phyloP scores from a whole-genome alignment of 2,113 vertebrate genomes.

The Perca schrenkii region DNA sequence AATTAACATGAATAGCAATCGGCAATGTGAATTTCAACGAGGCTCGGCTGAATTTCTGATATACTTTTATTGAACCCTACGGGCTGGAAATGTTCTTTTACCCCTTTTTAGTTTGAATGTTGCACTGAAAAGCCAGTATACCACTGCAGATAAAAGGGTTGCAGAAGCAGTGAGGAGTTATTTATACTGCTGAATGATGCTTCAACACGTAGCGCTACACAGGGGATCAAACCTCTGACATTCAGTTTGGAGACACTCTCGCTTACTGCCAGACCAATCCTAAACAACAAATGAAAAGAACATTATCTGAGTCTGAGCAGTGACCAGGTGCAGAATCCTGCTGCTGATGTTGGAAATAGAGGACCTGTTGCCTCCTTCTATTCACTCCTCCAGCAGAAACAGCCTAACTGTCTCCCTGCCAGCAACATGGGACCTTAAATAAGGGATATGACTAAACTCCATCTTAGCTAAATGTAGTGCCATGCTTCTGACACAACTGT shows the following conservation, averaged over 20 bases:
- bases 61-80: slow-evolving; percentile 40
- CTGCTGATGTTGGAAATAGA: not conserved
- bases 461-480: slow-evolving; percentile 26
- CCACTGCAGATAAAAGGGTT: slow-evolving; percentile 2
- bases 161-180: not conserved
- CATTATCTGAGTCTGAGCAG: not conserved
- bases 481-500: slow-evolving; percentile 36
- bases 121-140: not conserved
- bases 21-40: slow-evolving; percentile 20
- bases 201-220: not conserved
- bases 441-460: slow-evolving; percentile 38
- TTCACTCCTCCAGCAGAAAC: slow-evolving; percentile 11
- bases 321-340: not conserved
- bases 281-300: slow-evolving; percentile 16
- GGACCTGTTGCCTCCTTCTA: slow-evolving; percentile 19
- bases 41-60: slow-evolving; percentile 18
- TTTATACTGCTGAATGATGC: slow-evolving; percentile 6
- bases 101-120: not conserved
- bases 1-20: slow-evolving; percentile 43
- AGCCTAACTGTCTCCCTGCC: slow-evolving; percentile 3
- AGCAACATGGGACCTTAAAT: slow-evolving; percentile 18
- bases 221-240: slow-evolving; percentile 17
- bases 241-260: slow-evolving; percentile 7
- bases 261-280: not conserved
- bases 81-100: not conserved